These are phyloP conservation scores for Montipora foliosa DNA, from an alignment of 64 coral and sea anemone genomes.

Conservation along the genomic window DNA sequence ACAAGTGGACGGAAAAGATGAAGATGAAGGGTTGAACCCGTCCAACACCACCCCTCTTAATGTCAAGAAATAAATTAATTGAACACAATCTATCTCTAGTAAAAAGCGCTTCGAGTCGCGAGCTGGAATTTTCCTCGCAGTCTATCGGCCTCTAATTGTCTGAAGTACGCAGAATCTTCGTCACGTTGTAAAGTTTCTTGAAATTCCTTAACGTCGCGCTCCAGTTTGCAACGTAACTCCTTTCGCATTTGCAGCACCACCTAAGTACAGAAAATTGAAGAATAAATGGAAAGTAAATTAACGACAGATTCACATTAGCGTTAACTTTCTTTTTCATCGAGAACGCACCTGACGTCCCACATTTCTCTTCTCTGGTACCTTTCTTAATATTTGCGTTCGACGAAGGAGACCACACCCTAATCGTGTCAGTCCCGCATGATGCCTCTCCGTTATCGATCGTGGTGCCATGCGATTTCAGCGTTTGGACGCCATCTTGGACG, in stretches of 20 bases:
- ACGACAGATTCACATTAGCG: neutral
- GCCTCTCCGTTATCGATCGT: too few relatives aligned
- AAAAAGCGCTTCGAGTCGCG: constrained; percentile 51
- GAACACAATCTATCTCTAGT: neutral
- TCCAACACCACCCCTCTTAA: too few relatives aligned
- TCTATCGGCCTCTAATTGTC: constrained; percentile 91
- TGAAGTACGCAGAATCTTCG: constrained; percentile 93
- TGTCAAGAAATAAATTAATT: neutral
- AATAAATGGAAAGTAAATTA: neutral
- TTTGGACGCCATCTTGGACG: too few relatives aligned
- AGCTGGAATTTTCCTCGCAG: constrained; percentile 86
- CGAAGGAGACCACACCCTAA: too few relatives aligned
- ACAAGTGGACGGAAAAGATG: too few relatives aligned
- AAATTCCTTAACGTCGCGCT: constrained; percentile 82
- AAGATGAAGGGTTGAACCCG: too few relatives aligned
- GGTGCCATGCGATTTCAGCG: too few relatives aligned
- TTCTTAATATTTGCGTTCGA: too few relatives aligned
- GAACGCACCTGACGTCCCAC: too few relatives aligned
- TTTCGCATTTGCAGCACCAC: constrained; percentile 87
- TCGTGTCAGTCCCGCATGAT: too few relatives aligned
- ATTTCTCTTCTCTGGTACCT: too few relatives aligned
- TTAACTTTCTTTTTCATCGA: neutral
- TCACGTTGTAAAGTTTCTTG: constrained; percentile 92
- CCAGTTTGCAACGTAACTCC: constrained; percentile 87
- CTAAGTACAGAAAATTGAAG: constrained; percentile 19